These are phyloP conservation scores for Lerista edwardsae DNA, from an alignment of 2,797 vertebrate genomes.

Conservation along the genomic window DNA sequence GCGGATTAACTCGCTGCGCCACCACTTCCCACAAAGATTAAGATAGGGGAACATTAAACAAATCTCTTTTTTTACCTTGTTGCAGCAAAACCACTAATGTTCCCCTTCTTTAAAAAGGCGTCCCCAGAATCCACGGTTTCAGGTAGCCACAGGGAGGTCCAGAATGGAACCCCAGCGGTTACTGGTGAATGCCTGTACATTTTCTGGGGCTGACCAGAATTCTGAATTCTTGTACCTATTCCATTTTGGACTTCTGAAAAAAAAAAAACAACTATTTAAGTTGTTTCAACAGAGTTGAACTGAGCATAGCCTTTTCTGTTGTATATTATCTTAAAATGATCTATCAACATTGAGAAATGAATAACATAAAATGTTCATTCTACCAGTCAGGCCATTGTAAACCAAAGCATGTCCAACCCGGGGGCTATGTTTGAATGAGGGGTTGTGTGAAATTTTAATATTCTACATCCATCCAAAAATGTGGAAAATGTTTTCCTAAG, in stretches of 20 bases:
- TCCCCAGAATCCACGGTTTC: too few relatives aligned
- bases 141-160: too few relatives aligned
- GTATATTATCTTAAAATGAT: constrained; percentile 18
- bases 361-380: neutral
- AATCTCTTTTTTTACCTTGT: too few relatives aligned
- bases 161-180: too few relatives aligned
- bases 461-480: constrained; percentile 4
- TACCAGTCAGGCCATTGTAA: neutral
- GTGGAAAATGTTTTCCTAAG: constrained; percentile 5
- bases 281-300: constrained; percentile 37
- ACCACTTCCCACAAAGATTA: too few relatives aligned
- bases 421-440: neutral
- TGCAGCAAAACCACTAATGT: too few relatives aligned
- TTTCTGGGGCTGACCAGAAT: too few relatives aligned
- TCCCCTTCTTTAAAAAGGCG: too few relatives aligned
- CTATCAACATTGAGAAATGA: constrained; percentile 12
- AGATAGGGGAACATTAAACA: too few relatives aligned
- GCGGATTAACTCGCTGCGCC: too few relatives aligned
- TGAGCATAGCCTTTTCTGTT: constrained; percentile 28
- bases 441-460: neutral
- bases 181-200: too few relatives aligned
- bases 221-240: constrained; percentile 36
- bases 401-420: neutral
- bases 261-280: constrained; percentile 52
- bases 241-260: constrained; percentile 56